These are phyloP conservation scores for Nematopogon swammerdamellus DNA, from an alignment of 2,888 invertebrate genomes.

Conservation along the genomic window DNA sequence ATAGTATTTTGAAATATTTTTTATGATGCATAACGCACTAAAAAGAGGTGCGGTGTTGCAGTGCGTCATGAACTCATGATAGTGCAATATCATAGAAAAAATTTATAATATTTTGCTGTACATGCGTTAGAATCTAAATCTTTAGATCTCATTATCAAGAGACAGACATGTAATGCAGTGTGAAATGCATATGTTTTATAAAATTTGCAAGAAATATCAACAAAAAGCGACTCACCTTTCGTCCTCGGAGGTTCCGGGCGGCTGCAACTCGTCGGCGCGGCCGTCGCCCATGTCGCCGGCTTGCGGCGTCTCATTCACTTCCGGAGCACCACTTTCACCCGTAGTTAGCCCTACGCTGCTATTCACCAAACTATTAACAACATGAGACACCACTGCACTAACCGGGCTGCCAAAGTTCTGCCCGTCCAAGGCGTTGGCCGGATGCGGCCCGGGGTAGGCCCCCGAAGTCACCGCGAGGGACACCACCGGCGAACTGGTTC, in stretches of 20 bases:
- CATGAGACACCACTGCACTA: constrained; percentile 48
- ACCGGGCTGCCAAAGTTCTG: constrained; percentile 53
- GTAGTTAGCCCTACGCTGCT: constrained; percentile 48
- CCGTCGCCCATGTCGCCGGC: constrained; percentile 38
- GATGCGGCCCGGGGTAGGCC: constrained; percentile 21
- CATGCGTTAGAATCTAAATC: too few species aligned
- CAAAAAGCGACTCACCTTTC: constrained; percentile 41
- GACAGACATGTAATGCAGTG: too few species aligned
- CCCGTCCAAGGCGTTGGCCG: constrained; percentile 31
- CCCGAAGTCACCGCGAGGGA: constrained; percentile 45
- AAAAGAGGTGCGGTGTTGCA: too few species aligned
- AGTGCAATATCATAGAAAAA: too few species aligned
- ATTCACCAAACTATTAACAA: constrained; percentile 41
- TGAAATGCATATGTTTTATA: too few species aligned
- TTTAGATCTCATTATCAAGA: too few species aligned
- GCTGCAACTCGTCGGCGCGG: constrained; percentile 35
- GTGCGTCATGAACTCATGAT: too few species aligned
- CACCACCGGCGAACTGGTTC: constrained; percentile 51
- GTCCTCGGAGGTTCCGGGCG: constrained; percentile 38
- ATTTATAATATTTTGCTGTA: too few species aligned
- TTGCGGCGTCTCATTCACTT: constrained; percentile 30
- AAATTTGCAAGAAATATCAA: neutral
- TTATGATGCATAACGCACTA: too few species aligned
- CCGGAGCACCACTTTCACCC: constrained; percentile 45
- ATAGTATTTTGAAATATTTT: too few species aligned